A percentile compares a stretch with the other conserved stretches of the same genome.
These are phyloP conservation scores for Anabas testudineus DNA, from an alignment of 2,797 vertebrate species.

Conservation along the genomic window DNA sequence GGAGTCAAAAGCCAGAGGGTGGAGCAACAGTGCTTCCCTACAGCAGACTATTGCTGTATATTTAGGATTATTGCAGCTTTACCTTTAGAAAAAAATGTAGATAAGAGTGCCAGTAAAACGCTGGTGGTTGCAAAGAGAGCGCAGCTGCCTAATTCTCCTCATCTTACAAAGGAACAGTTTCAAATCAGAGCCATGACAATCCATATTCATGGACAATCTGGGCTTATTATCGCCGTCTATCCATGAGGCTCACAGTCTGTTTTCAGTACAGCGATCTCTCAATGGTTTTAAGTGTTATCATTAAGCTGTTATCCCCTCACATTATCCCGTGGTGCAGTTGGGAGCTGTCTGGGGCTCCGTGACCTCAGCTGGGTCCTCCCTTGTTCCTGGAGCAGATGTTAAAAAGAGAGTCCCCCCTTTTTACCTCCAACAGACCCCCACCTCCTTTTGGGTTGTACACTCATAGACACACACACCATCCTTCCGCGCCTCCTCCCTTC, in stretches of 20 bases:
- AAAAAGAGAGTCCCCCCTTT: constrained; percentile 65
- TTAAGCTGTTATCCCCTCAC: constrained; percentile 78
- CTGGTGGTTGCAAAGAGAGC: constrained; percentile 37
- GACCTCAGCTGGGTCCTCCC: constrained; percentile 78
- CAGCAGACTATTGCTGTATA: constrained; percentile 39
- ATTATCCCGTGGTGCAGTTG: constrained; percentile 68
- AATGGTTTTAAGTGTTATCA: constrained; percentile 79
- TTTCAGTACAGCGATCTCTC: constrained; percentile 58
- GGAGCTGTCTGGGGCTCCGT: constrained; percentile 67
- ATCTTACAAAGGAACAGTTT: constrained; percentile 67
- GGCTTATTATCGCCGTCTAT: constrained; percentile 73
- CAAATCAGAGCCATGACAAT: constrained; percentile 63
- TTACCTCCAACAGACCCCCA: constrained; percentile 59
- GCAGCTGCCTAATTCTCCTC: constrained; percentile 65
- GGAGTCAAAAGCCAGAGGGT: constrained; percentile 46
- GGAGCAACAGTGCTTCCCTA: constrained; percentile 50
- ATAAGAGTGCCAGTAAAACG: constrained; percentile 17
- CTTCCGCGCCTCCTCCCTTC: constrained; percentile 80
- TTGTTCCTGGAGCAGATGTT: constrained; percentile 90
- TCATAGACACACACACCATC: constrained; percentile 51
- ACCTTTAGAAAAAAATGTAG: constrained; percentile 3
- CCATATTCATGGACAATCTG: constrained; percentile 78
- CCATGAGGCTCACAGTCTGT: constrained; percentile 54
- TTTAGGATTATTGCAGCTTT: constrained; percentile 23
- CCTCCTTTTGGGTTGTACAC: constrained; percentile 21